These are phyloP conservation scores for Thunnus thynnus DNA, from an alignment of 2,113 vertebrate species.

Conservation along the genomic window DNA sequence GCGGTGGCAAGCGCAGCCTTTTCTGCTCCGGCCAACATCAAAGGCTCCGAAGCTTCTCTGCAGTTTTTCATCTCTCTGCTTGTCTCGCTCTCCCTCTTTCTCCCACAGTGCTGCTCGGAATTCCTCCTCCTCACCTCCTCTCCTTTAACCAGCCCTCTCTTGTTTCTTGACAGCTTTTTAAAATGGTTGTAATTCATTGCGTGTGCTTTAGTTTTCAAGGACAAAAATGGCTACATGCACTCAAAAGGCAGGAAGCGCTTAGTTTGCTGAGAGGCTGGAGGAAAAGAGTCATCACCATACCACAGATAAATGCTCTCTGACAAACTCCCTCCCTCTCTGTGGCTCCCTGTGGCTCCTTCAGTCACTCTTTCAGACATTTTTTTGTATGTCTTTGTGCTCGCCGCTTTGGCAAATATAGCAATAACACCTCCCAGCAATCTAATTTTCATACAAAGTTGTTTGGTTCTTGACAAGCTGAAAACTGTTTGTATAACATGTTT, in stretches of 20 bases:
- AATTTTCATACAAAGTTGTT: slow-evolving; percentile 17
- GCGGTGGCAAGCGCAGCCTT: slow-evolving; percentile 8
- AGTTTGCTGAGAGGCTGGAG: slow-evolving; percentile 73
- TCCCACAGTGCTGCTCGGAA: slow-evolving; percentile 35
- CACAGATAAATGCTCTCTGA: slow-evolving; percentile 76
- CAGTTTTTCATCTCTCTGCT: slow-evolving; percentile 53
- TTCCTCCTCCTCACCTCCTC: slow-evolving; percentile 60
- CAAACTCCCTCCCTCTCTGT: slow-evolving; percentile 61
- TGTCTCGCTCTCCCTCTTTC: slow-evolving; percentile 30
- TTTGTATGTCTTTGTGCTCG: slow-evolving; percentile 31
- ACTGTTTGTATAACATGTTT: slow-evolving; percentile 10
- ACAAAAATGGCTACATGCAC: slow-evolving; percentile 65
- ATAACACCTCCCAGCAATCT: slow-evolving; percentile 33
- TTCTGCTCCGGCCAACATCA: slow-evolving; percentile 56
- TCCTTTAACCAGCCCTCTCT: slow-evolving; percentile 47
- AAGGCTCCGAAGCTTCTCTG: slow-evolving; percentile 40
- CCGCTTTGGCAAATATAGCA: slow-evolving; percentile 32
- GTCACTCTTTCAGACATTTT: slow-evolving; percentile 38
- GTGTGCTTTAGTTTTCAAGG: slow-evolving; percentile 64
- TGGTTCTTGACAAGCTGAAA: slow-evolving; percentile 15
- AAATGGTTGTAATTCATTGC: slow-evolving; percentile 69
- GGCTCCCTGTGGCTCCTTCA: slow-evolving; percentile 61
- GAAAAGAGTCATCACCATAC: slow-evolving; percentile 81
- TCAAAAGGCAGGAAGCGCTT: slow-evolving; percentile 76
- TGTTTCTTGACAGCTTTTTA: slow-evolving; percentile 68